Evolutionary conservation across 2,888 invertebrate species (phyloP).

Genomic region (Hemaris fuciformis): DNA sequence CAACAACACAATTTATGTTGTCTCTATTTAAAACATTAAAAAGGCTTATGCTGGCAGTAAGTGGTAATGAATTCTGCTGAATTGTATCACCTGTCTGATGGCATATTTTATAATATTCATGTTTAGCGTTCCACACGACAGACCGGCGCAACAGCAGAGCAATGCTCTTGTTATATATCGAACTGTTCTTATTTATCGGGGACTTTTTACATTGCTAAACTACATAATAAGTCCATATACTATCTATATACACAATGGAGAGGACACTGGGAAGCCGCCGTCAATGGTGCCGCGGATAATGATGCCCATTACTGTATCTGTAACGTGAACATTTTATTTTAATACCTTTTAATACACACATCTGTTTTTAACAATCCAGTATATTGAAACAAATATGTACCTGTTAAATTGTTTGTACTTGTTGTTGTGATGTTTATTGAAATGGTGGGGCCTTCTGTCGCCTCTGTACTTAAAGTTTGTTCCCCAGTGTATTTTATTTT

Average conservation of each 20-base stretch:
- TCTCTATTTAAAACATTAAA: slow-evolving; percentile 25
- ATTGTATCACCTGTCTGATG: slow-evolving; percentile 19
- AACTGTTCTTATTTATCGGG: background rate
- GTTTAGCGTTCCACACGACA: background rate
- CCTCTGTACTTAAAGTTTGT: slow-evolving; percentile 66
- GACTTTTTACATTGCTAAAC: slow-evolving; percentile 28
- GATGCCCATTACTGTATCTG: slow-evolving; percentile 70
- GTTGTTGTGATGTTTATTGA: slow-evolving; percentile 69
- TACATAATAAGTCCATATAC: slow-evolving; percentile 55
- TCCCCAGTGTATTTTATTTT: slow-evolving; percentile 71
- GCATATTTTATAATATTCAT: slow-evolving; percentile 23
- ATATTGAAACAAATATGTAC: slow-evolving; percentile 31
- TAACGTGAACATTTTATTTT: slow-evolving; percentile 13
- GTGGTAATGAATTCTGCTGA: slow-evolving; percentile 29
- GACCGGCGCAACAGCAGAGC: slow-evolving; percentile 15
- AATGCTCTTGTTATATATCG: background rate
- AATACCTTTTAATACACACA: too few relatives aligned
- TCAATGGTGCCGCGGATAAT: slow-evolving; percentile 75
- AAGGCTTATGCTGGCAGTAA: slow-evolving; percentile 52
- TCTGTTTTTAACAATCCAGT: too few relatives aligned
- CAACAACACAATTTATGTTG: background rate
- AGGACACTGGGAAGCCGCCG: slow-evolving; percentile 49
- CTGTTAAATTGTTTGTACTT: slow-evolving; percentile 75
- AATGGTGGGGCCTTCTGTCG: slow-evolving; percentile 68
- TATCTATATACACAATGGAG: slow-evolving; percentile 55